A percentile compares a stretch with the other conserved stretches of the same genome.
Evolutionary conservation across 2,113 vertebrate species (phyloP).

Genomic region (Pampusana beccarii): DNA sequence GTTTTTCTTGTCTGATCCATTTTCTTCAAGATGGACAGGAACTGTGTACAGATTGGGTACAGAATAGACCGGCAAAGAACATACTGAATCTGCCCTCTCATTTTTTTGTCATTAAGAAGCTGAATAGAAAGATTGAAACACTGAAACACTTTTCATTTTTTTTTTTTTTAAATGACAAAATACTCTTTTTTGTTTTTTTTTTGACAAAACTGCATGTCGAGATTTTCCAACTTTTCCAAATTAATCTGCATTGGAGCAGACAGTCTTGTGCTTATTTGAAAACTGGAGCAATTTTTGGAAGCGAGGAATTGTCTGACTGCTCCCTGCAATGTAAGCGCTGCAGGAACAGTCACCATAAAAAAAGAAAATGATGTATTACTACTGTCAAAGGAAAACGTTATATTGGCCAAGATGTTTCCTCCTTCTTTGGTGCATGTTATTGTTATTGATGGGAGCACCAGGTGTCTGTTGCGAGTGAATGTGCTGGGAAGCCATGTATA

Average conservation of each 20-base stretch:
- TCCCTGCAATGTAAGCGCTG: neutral
- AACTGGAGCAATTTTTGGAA: neutral
- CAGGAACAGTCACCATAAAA: neutral
- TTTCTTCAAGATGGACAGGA: neutral
- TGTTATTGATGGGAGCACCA: neutral
- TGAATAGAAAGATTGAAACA: neutral
- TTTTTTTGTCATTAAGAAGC: neutral
- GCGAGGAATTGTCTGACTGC: neutral
- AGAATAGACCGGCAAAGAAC: neutral
- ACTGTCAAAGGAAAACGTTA: conserved; percentile 11
- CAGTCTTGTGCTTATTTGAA: neutral
- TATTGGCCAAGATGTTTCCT: neutral
- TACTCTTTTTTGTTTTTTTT: neutral
- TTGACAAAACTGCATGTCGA: neutral
- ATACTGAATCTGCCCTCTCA: neutral
- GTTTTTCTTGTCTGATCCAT: neutral
- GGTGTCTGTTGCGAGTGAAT: neutral
- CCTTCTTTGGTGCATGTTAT: neutral
- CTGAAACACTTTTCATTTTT: neutral
- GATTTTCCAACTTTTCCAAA: neutral
- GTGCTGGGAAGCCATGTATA: neutral
- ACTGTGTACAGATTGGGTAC: neutral
- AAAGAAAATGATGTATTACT: neutral
- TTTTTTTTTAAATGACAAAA: neutral
- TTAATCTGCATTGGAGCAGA: neutral